A percentile compares a stretch with the other conserved stretches of the same genome.
phyloP scores from a whole-genome alignment of 2,113 vertebrate species.

The Gadus chalcogrammus region DNA sequence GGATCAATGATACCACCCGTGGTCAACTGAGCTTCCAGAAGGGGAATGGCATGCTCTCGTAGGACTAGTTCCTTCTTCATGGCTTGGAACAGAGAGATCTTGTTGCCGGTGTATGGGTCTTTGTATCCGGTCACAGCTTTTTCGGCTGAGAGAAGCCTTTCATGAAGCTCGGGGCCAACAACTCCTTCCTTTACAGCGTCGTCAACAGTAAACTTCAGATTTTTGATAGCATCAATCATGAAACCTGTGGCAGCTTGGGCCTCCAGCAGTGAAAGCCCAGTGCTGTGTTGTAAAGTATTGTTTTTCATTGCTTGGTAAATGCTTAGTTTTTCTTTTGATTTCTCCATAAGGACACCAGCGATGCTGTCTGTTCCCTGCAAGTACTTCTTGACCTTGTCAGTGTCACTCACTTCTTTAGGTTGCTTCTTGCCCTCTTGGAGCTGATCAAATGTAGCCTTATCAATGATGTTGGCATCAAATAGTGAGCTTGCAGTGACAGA shows the following conservation, averaged over 20 bases:
- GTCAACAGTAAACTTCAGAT: slow-evolving; percentile 78
- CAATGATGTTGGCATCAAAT: slow-evolving; percentile 80
- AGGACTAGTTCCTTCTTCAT: slow-evolving; percentile 79
- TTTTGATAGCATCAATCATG: slow-evolving; percentile 78
- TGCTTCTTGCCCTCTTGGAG: slow-evolving; percentile 82
- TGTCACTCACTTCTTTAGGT: slow-evolving; percentile 80
- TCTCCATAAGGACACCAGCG: slow-evolving; percentile 80
- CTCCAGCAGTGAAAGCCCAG: slow-evolving; percentile 81
- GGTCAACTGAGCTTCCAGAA: slow-evolving; percentile 78
- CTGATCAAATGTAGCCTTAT: slow-evolving; percentile 79
- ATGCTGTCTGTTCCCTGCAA: slow-evolving; percentile 82
- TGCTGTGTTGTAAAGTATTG: slow-evolving; percentile 79
- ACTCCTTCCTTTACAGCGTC: slow-evolving; percentile 86
- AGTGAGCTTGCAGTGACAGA: slow-evolving; percentile 82
- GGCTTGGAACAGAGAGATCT: slow-evolving; percentile 90
- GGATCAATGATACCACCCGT: slow-evolving; percentile 84
- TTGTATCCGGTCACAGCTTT: slow-evolving; percentile 86
- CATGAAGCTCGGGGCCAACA: slow-evolving; percentile 81
- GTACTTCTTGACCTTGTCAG: slow-evolving; percentile 74
- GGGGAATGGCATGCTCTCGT: slow-evolving; percentile 74
- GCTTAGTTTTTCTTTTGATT: slow-evolving; percentile 83
- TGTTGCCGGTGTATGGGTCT: slow-evolving; percentile 81
- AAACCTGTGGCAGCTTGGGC: slow-evolving; percentile 94
- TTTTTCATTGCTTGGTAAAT: slow-evolving; percentile 91
- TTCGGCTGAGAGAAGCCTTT: slow-evolving; percentile 86